Base-by-base conservation (phyloP, 2,888 invertebrate species). In the Buathra laborator region DNA sequence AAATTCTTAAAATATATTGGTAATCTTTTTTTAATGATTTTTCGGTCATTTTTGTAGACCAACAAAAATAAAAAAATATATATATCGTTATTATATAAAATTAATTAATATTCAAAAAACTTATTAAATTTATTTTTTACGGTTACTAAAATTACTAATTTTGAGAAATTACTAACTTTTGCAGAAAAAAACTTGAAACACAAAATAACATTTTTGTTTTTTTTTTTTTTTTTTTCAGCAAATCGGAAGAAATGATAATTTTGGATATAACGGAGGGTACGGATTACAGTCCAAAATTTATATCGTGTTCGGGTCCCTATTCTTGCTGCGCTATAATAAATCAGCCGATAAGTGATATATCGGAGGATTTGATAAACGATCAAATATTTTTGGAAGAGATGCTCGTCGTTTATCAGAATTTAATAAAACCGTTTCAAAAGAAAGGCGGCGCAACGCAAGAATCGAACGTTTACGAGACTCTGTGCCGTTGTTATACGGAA, bases 341-440 rank as follows among this genome's bases (percentile, higher is more conserved):
- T 84, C 88, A 91, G 87, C 87, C 89, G 10, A 82, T 86, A 77
- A 90, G 87, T 83, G 89, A 90, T 78, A 87, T 92, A 72, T 90
- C 92, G 29, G 90, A 92, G 62, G 91, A 93, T 92, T 94, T 96
- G 71, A 95, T 95, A 86, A 95, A 95, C 90, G 96, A 96, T 94
- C 96, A 97, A 95, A 95, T 95, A 92, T 96, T 96, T 94, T 94
- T 97, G 86, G 97, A 97, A 93, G 96, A 96, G 92, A 95, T 96
- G 95, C 94, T 96, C 83, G 92, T 95, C 77, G 95, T 96, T 90
- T 95, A 96, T 92, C 95, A 95, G 90, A 95, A 95, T 91, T 93
- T 96, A 86, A 94, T 96, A 71, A 96, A 96, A 92, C 96, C 95
- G 85, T 95, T 96, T 91, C 94, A 96, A 83, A 96, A 96, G 92